Conservation (phyloP, 2,888 invertebrate genomes). For the Oasisia sp. region DNA sequence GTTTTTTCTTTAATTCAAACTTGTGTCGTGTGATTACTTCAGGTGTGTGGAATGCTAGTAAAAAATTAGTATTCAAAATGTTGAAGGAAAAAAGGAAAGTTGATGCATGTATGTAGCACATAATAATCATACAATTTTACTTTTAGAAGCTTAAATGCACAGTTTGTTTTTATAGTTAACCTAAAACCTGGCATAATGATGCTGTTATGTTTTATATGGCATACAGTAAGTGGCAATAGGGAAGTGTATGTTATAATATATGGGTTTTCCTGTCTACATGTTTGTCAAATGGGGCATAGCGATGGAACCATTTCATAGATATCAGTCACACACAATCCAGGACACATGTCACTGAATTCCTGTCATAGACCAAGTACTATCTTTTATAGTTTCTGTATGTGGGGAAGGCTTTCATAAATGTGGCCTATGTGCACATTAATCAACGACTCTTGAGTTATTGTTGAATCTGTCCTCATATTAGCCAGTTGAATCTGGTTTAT, state of each 20-base stretch:
- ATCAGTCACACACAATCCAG: not conserved
- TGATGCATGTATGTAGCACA: not conserved
- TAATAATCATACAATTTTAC: no score
- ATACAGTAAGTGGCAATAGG: not conserved
- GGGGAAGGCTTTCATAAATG: no score
- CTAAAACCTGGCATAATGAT: not conserved
- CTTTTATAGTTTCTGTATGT: no score
- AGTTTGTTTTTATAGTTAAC: not conserved
- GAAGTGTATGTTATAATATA: not conserved
- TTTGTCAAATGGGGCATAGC: not conserved
- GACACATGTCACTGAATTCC: no score
- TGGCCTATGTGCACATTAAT: no score
- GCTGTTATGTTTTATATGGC: not conserved
- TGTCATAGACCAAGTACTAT: no score
- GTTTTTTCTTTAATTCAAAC: not conserved
- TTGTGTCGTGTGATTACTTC: not conserved
- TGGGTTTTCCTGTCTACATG: not conserved
- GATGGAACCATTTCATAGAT: not conserved
- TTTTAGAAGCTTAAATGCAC: no score
- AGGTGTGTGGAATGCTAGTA: not conserved
- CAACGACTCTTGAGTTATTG: no score
- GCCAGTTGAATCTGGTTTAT: no score
- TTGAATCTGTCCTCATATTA: no score
- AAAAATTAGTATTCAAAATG: not conserved
- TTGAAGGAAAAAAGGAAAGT: not conserved